Evolutionary conservation across 2,113 vertebrate genomes (phyloP).

Genomic region (Phycodurus eques): DNA sequence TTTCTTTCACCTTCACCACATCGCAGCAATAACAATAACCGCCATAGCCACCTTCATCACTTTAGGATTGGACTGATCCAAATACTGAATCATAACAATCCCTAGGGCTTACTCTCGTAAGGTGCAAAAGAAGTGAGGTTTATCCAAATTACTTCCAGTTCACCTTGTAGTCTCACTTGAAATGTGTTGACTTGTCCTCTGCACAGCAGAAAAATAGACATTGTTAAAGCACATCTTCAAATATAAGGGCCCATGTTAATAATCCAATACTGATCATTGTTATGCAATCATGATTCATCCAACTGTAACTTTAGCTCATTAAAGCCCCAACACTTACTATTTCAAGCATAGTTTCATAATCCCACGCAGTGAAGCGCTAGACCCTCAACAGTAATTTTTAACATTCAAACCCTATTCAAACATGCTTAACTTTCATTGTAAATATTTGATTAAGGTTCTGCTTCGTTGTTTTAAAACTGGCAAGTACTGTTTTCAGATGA

Average conservation of each 20-base stretch:
- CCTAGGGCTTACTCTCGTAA: not conserved
- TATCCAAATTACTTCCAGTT: not conserved
- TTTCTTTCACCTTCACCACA: not conserved
- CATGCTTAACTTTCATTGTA: not conserved
- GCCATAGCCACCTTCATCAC: not conserved
- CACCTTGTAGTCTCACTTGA: no score
- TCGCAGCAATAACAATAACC: not conserved
- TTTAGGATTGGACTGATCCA: not conserved
- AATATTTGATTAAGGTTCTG: not conserved
- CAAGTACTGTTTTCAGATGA: not conserved
- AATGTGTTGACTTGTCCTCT: no score
- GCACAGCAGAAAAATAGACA: no score
- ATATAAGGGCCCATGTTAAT: conserved; percentile 11
- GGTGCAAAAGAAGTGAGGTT: not conserved
- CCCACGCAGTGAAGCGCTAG: not conserved
- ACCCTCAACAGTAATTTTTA: not conserved
- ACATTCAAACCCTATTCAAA: not conserved
- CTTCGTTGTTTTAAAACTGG: not conserved
- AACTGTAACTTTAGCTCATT: conserved; percentile 11
- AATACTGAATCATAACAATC: not conserved
- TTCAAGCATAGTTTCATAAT: conserved; percentile 16
- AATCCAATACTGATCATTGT: conserved; percentile 17
- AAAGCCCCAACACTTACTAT: conserved; percentile 20
- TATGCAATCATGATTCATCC: conserved; percentile 28
- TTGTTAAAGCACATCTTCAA: not conserved